A percentile compares a stretch with the other conserved stretches of the same genome.
Evolutionary conservation across 1,140 invertebrate species (phyloP).

Genomic region (Eupristina koningsbergeri): DNA sequence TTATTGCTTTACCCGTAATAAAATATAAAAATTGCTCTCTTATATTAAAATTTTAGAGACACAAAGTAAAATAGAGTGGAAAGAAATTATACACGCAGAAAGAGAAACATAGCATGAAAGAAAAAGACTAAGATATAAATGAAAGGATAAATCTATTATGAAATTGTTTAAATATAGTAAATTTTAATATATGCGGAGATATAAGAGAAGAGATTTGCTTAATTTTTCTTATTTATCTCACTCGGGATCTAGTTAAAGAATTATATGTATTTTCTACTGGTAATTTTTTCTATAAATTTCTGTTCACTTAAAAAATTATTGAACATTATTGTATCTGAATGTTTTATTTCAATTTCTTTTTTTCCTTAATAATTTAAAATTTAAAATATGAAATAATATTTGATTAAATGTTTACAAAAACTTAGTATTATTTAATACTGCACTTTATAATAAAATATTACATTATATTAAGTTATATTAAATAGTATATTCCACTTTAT

Average conservation of each 20-base stretch:
- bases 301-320: not conserved
- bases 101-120: not conserved
- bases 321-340: too few species aligned
- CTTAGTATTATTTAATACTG: too few species aligned
- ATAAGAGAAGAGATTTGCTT: conserved; percentile 20
- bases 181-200: conserved; percentile 28
- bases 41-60: not conserved
- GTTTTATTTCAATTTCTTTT: too few species aligned
- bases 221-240: conserved; percentile 39
- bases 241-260: conserved; percentile 17
- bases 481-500: too few species aligned
- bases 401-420: too few species aligned
- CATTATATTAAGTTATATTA: too few species aligned
- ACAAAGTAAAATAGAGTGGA: not conserved
- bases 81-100: not conserved
- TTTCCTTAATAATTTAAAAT: too few species aligned
- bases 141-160: conserved; percentile 16
- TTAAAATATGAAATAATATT: too few species aligned
- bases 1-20: conserved; percentile 2
- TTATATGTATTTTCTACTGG: conserved; percentile 20
- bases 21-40: not conserved
- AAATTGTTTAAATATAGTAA: conserved; percentile 42
- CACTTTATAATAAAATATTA: too few species aligned
- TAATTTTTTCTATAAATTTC: not conserved
- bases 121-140: not conserved